Base-by-base conservation (phyloP, 2,888 invertebrate species). In the Cynaeus angustus region DNA sequence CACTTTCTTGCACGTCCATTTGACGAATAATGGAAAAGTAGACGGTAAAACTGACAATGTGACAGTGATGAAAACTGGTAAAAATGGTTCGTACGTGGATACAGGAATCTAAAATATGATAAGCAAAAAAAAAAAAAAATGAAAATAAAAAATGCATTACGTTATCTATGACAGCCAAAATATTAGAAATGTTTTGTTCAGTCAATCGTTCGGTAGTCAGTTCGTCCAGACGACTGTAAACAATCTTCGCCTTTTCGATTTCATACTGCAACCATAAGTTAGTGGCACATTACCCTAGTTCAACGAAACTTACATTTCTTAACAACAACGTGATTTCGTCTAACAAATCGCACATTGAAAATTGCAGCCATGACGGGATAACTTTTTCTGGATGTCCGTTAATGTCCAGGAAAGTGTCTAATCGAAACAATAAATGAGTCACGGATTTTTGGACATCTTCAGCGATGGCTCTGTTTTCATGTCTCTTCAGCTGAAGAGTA, bases 281-380 rank as follows among this genome's bases (percentile, higher is more conserved):
- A 21, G 1, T 21, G 21, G 1, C 4, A 21, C 21, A 21, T 21
- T 3, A 21, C 21, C 21, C 2, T 21, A 4, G 2, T 3, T 4
- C 21, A 21, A 21, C 4, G 4, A 3, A 21, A 76, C 81, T 77
- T 79, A 87, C 87, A 76, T 83, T 78, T 74, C 81, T 78, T 43
- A 88, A 77, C 70, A 81, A 79, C 9, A 73, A 78, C 53, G 81
- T 82, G 55, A 86, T 82, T 75, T 86, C 83, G 8, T 83, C 77
- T 43, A 86, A 78, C 21, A 86, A 80, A 78, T 86, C 80, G 5
- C 82, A 80, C 10, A 77, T 76, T 3, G 80, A 83, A 80, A 88
- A 88, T 71, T 78, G 75, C 4, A 80, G 75, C 88, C 88, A 88
- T 33, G 84, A 79, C 33, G 81, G 79, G 37, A 82, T 77, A 55